Evolutionary conservation across 2,113 vertebrate genomes (phyloP), one percentile per base, ranked within the genome.

Genomic region (Eclectus roratus): DNA sequence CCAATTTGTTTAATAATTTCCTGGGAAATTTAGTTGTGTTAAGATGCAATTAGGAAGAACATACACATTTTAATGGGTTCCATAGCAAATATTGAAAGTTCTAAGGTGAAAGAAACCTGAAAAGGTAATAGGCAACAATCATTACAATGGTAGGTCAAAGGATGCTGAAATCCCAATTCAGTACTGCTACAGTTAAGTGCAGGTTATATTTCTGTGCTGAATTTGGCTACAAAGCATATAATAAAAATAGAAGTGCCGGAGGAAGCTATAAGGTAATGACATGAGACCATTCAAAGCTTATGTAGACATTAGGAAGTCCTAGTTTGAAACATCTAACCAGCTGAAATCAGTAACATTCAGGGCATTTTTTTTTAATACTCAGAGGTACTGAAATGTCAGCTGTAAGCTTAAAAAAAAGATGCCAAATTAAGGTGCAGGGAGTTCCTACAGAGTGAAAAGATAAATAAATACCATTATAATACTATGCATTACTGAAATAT

Each of bases 171-270:
- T 94, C 8, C 70, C 61, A 52, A 18, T 78, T 96, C 80, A 56
- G 35, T 52, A 11, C 31, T 61, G 33, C 12, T 86, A 49, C 66
- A 64, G 8, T 44, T 85, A 86, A 71, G 13, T 46, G 15, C 35
- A 64, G 33, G 8, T 18, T 86, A 35, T 78, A 56, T 91, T 91
- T 13, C 20, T 79, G 52, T 49, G 29, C 56, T 93, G 85, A 88
- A 93, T 93, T 84, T 81, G 85, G 15, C 35, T 60, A 80, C 1
- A 11, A 86, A 91, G 78, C 7, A 25, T 47, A 18, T 2, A 46
- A 64, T 61, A 71, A 94, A 92, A 91, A 78, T 64, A 88, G 68
- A 85, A 94, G 31, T 56, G 68, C 71, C 82, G 92, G 33, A 88
- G 50, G 6, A 93, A 95, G 20, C 20, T 93, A 29, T 56, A 84